A percentile compares a stretch with the other conserved stretches of the same genome.
Evolutionary conservation across 2,888 invertebrate species (phyloP).

Genomic region (Cerceris rybyensis): DNA sequence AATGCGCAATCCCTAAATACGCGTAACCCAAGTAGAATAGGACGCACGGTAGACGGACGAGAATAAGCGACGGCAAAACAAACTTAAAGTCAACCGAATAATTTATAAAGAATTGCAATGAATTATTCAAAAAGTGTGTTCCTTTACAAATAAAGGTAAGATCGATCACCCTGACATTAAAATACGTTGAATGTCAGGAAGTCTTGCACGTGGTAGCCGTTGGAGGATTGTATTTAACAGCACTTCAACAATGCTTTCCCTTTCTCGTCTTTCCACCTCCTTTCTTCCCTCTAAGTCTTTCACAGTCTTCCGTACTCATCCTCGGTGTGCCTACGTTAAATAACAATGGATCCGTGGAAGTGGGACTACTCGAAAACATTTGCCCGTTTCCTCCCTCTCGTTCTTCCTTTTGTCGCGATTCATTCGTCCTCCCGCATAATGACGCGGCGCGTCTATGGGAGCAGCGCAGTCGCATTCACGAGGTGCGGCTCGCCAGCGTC

Average conservation of each 20-base stretch:
- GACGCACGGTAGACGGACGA: too few relatives aligned
- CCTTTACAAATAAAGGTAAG: not conserved
- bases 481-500: conserved; percentile 45
- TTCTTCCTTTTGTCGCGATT: conserved; percentile 68
- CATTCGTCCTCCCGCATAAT: conserved; percentile 69
- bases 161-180: conserved; percentile 39
- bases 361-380: conserved; percentile 69
- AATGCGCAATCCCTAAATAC: too few relatives aligned
- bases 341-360: conserved; percentile 68
- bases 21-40: too few relatives aligned
- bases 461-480: conserved; percentile 61
- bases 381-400: conserved; percentile 56
- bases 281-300: conserved; percentile 36
- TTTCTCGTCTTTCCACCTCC: conserved; percentile 30
- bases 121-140: not conserved
- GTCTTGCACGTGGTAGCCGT: conserved; percentile 33
- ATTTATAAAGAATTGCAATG: not conserved
- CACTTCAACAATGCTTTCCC: conserved; percentile 66
- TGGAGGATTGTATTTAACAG: conserved; percentile 66
- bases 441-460: conserved; percentile 62
- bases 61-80: not conserved
- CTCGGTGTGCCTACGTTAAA: conserved; percentile 62
- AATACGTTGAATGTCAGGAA: conserved; percentile 44
- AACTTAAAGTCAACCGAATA: not conserved
- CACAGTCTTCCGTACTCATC: conserved; percentile 41